Conservation (phyloP, 2,888 invertebrate genomes). For the Hoplodrina blanda region DNA sequence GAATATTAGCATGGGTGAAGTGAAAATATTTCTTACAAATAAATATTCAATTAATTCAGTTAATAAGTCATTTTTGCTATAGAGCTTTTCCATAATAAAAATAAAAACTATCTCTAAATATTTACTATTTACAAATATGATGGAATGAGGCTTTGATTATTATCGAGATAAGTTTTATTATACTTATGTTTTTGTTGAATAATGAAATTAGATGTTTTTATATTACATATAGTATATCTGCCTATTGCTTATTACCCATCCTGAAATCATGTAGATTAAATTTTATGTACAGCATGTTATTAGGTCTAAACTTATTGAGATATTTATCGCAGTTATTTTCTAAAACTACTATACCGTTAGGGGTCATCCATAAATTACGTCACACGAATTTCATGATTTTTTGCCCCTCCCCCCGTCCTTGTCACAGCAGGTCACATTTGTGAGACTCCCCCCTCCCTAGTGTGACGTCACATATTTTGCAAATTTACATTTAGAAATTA, state of each 20-base stretch:
- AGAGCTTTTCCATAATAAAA: conserved; percentile 35
- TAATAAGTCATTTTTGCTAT: conserved; percentile 43
- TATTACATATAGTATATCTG: conserved; percentile 41
- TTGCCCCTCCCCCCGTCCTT: too few species aligned
- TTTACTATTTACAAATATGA: conserved; percentile 29
- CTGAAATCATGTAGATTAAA: conserved; percentile 37
- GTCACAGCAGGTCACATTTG: too few species aligned
- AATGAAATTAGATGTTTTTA: conserved; percentile 47
- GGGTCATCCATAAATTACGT: too few species aligned
- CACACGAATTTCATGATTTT: too few species aligned
- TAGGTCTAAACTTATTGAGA: conserved; percentile 15
- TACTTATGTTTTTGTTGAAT: conserved; percentile 51
- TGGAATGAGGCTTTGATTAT: conserved; percentile 52
- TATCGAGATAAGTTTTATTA: conserved; percentile 46
- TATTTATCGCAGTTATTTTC: conserved; percentile 37
- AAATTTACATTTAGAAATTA: too few species aligned
- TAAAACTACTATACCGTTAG: conserved; percentile 13
- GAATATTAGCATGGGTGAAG: conserved; percentile 42
- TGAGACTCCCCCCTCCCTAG: too few species aligned
- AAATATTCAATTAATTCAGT: conserved; percentile 43
- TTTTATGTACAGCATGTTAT: conserved; percentile 58
- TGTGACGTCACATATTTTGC: too few species aligned
- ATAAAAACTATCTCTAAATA: not conserved
- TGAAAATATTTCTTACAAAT: conserved; percentile 50
- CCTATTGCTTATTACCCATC: conserved; percentile 34